Conservation (phyloP, 2,113 vertebrate species). For the Gymnarchus niloticus region DNA sequence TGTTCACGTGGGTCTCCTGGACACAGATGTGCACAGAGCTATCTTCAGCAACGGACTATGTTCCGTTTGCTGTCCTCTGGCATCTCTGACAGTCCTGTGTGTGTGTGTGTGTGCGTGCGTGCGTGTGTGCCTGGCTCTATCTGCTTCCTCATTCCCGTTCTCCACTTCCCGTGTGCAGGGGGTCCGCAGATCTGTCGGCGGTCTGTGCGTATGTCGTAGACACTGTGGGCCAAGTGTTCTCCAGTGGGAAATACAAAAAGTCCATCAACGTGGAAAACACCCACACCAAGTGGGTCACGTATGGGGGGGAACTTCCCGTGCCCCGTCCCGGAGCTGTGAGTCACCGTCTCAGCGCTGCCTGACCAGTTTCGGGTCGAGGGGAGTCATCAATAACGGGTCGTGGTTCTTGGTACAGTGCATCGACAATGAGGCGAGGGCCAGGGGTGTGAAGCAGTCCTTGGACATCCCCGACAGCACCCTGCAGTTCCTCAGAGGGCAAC, state of each 20-base stretch:
- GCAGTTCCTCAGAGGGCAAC: constrained; percentile 63
- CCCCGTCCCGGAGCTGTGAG: constrained; percentile 73
- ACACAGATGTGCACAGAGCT: neutral
- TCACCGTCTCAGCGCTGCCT: constrained; percentile 20
- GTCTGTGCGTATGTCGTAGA: constrained; percentile 55
- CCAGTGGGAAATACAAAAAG: constrained; percentile 64
- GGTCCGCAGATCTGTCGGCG: constrained; percentile 57
- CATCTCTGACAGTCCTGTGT: neutral
- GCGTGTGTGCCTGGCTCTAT: neutral
- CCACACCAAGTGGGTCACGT: constrained; percentile 62
- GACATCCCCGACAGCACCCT: constrained; percentile 65
- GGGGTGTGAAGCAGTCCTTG: constrained; percentile 43
- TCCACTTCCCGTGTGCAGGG: constrained; percentile 41
- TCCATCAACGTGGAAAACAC: constrained; percentile 49
- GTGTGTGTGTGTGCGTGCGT: neutral
- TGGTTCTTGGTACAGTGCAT: constrained; percentile 51
- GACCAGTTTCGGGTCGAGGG: neutral
- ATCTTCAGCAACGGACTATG: no score
- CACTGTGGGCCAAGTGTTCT: constrained; percentile 58
- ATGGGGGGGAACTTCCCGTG: constrained; percentile 58
- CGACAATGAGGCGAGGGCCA: constrained; percentile 44
- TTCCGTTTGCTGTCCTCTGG: no score
- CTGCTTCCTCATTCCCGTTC: neutral
- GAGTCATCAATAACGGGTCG: neutral
- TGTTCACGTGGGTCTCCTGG: constrained; percentile 64